These are phyloP conservation scores for Phodopus roborovskii DNA, from an alignment of 2,113 vertebrate species.

Conservation along the genomic window DNA sequence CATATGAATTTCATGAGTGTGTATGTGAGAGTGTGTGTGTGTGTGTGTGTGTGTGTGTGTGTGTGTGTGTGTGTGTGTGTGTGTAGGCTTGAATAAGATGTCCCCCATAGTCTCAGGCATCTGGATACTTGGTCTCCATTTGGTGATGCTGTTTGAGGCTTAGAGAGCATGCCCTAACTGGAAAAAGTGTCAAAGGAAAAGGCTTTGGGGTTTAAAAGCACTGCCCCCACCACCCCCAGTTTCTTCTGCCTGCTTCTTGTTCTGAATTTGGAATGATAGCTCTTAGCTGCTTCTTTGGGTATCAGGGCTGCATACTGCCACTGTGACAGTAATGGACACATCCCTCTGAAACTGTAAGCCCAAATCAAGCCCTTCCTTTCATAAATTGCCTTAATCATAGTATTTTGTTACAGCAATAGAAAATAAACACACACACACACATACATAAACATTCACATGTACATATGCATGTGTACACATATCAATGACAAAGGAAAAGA, in stretches of 20 bases:
- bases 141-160: background rate
- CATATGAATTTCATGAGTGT: background rate
- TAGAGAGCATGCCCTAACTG: background rate
- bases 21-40: too few species aligned
- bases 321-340: background rate
- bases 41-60: background rate
- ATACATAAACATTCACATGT: background rate
- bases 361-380: background rate
- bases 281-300: background rate
- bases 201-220: background rate
- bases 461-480: background rate
- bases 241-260: background rate
- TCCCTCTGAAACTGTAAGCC: background rate
- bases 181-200: background rate
- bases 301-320: background rate
- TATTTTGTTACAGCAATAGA: background rate
- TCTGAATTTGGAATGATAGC: background rate
- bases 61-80: background rate
- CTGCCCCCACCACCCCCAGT: background rate
- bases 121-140: background rate
- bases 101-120: background rate
- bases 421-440: background rate
- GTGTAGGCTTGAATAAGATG: too few species aligned
- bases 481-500: background rate
- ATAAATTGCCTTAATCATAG: background rate